phyloP scores from a whole-genome alignment of 2,113 vertebrate species.

The Pelecanus crispus region DNA sequence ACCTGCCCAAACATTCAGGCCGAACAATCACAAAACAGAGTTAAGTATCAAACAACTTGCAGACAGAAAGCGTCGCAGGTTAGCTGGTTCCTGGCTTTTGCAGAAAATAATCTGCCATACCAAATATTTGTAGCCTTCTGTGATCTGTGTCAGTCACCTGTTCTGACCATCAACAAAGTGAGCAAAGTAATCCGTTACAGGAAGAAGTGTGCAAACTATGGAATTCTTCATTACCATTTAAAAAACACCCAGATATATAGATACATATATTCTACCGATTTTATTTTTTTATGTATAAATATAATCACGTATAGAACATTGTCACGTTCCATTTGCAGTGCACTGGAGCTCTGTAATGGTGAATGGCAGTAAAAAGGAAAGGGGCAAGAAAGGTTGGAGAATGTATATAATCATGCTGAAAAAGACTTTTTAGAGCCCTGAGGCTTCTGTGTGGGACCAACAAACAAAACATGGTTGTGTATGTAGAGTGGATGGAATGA shows the following conservation, averaged over 20 bases:
- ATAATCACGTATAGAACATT: neutral
- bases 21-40: neutral
- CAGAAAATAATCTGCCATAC: neutral
- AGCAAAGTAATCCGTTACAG: neutral
- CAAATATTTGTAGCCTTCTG: neutral
- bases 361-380: constrained; percentile 18
- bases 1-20: neutral
- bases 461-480: constrained; percentile 59
- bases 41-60: neutral
- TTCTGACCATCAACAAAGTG: neutral
- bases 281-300: neutral
- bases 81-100: neutral
- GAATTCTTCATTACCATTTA: fast-evolving
- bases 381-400: constrained; percentile 8
- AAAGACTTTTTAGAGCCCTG: constrained; percentile 73
- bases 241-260: neutral
- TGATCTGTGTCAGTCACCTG: neutral
- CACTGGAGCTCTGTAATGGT: neutral
- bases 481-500: constrained; percentile 13
- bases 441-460: constrained; percentile 71
- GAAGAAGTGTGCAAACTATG: neutral
- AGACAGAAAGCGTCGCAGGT: neutral
- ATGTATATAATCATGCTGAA: constrained; percentile 34
- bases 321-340: constrained; percentile 16
- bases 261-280: neutral